A percentile compares a stretch with the other conserved stretches of the same genome.
Conservation (phyloP, 2,797 vertebrate species). For the Luscinia megarhynchos region DNA sequence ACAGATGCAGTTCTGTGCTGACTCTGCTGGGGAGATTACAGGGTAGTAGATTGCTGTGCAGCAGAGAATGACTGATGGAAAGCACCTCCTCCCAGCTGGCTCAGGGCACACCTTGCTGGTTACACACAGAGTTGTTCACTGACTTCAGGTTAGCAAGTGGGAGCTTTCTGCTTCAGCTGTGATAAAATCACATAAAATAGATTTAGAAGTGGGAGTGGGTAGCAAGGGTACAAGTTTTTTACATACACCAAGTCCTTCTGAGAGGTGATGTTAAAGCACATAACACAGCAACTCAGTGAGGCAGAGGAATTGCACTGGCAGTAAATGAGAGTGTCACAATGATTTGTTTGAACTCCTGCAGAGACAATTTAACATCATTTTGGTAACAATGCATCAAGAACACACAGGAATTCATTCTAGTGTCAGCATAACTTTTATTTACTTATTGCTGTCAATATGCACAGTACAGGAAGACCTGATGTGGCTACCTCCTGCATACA, state of each 20-base stretch:
- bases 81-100: not conserved
- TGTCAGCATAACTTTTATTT: conserved; percentile 44
- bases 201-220: not conserved
- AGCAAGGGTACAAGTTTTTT: not conserved
- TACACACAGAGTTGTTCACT: not conserved
- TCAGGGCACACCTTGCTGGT: not conserved
- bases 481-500: conserved; percentile 1
- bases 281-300: not conserved
- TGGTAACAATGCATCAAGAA: not conserved
- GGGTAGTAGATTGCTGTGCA: not conserved
- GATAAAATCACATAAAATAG: too few species aligned
- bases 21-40: not conserved
- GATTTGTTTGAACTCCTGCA: not conserved
- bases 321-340: not conserved
- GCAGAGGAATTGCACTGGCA: not conserved
- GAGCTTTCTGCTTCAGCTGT: not conserved
- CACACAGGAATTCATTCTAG: not conserved
- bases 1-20: rapidly evolving
- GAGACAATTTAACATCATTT: conserved; percentile 3
- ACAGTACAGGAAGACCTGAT: conserved; percentile 38
- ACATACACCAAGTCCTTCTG: not conserved
- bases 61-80: not conserved
- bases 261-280: not conserved
- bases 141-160: not conserved
- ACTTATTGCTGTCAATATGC: conserved; percentile 56